Conservation (phyloP, 37 sponge, comb jelly and placozoan genomes). For the Beroe ovata region DNA sequence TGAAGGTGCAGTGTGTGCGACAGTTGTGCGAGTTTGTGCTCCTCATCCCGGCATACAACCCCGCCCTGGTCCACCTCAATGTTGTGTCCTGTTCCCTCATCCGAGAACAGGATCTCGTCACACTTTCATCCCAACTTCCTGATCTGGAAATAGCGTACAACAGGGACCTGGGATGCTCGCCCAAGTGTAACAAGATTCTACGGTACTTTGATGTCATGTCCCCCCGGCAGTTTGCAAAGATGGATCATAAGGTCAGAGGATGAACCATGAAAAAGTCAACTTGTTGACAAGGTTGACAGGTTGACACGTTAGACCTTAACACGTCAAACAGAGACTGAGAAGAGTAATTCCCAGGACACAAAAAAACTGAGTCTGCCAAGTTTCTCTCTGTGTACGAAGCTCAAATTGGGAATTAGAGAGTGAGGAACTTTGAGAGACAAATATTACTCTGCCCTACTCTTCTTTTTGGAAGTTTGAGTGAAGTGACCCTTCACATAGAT, state of each 20-base stretch:
- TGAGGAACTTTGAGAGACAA: no score
- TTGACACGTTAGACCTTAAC: no score
- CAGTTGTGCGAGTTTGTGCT: conserved; percentile 15
- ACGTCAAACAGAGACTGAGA: no score
- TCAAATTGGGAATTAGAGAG: no score
- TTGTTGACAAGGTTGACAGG: no score
- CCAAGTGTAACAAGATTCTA: background rate
- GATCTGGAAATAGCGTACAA: conserved; percentile 51
- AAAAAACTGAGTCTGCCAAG: no score
- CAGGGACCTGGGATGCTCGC: conserved; percentile 58
- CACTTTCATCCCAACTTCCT: conserved; percentile 32
- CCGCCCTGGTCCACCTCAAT: conserved; percentile 26
- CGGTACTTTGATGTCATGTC: conserved; percentile 59
- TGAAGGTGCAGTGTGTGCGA: conserved; percentile 33
- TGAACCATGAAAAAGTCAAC: no score
- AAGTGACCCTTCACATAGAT: no score
- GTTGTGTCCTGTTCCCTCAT: conserved; percentile 24
- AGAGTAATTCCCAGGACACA: no score
- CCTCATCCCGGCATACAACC: conserved; percentile 18
- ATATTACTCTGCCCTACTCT: no score
- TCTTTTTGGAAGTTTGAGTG: no score
- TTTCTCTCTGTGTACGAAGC: no score
- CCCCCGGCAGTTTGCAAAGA: conserved; percentile 52
- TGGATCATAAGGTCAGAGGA: background rate
- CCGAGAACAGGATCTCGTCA: conserved; percentile 26